These are phyloP conservation scores for Neoascia interrupta DNA, from an alignment of 2,888 invertebrate genomes.

Conservation along the genomic window DNA sequence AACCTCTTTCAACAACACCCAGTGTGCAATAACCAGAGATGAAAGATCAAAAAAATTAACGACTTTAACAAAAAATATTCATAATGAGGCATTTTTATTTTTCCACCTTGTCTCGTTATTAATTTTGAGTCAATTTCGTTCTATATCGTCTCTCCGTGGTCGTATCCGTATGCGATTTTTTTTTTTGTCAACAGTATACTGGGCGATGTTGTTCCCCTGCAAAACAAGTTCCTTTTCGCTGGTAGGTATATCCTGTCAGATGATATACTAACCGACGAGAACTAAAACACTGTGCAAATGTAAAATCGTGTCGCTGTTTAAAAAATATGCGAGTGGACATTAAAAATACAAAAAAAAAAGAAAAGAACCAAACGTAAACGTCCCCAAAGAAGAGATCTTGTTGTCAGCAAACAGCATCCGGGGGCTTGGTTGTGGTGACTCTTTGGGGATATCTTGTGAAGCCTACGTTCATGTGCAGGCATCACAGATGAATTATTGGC, in stretches of 20 bases:
- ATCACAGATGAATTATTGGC: conserved; percentile 80
- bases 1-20: neutral
- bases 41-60: conserved; percentile 69
- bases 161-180: neutral
- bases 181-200: conserved; percentile 9
- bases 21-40: conserved; percentile 57
- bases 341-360: conserved; percentile 16
- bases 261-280: conserved; percentile 58
- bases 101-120: conserved; percentile 67
- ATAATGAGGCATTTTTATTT: conserved; percentile 70
- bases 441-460: conserved; percentile 68
- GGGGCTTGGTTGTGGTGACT: conserved; percentile 36
- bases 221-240: conserved; percentile 60
- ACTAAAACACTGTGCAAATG: conserved; percentile 68
- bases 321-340: conserved; percentile 64
- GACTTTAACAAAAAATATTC: conserved; percentile 69
- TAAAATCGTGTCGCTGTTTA: conserved; percentile 69
- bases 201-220: conserved; percentile 11
- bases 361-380: neutral
- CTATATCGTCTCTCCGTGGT: conserved; percentile 15
- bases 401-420: conserved; percentile 52
- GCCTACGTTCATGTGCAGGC: conserved; percentile 78
- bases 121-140: conserved; percentile 65
- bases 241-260: conserved; percentile 62
- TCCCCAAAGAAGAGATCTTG: conserved; percentile 44